Evolutionary conservation across 2,797 vertebrate genomes (phyloP).

Genomic region (Coregonus sp.): DNA sequence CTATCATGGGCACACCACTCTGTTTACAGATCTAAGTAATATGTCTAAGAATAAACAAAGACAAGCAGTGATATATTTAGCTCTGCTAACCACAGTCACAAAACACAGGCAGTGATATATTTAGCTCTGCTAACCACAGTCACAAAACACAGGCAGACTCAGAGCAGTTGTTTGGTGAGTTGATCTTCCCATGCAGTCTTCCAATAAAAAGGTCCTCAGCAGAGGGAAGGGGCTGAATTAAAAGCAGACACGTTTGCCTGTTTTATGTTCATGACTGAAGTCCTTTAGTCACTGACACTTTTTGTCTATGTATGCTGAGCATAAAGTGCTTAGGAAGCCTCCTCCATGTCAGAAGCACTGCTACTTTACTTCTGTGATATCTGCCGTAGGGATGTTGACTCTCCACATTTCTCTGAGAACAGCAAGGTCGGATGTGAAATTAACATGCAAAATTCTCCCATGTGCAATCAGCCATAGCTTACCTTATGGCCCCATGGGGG

Average conservation of each 20-base stretch:
- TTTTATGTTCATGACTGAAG: conserved; percentile 14
- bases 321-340: not conserved
- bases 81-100: conserved; percentile 60
- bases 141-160: conserved; percentile 22
- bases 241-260: conserved; percentile 20
- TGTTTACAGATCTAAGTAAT: conserved; percentile 38
- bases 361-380: not conserved
- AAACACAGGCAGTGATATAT: conserved; percentile 5
- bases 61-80: not conserved
- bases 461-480: not conserved
- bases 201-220: conserved; percentile 18
- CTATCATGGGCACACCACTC: conserved; percentile 28
- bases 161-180: not conserved
- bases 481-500: not conserved
- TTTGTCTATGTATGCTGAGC: not conserved
- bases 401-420: conserved; percentile 2
- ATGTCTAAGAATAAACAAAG: conserved; percentile 58
- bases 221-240: conserved; percentile 22
- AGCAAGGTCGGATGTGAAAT: not conserved
- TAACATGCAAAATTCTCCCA: not conserved
- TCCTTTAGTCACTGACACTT: conserved; percentile 2
- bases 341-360: not conserved
- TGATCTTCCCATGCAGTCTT: conserved; percentile 26
- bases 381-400: not conserved
- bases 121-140: conserved; percentile 57